These are phyloP conservation scores for Epizoanthus fatuus DNA, from an alignment of 92 coral and sea anemone species.

Conservation along the genomic window DNA sequence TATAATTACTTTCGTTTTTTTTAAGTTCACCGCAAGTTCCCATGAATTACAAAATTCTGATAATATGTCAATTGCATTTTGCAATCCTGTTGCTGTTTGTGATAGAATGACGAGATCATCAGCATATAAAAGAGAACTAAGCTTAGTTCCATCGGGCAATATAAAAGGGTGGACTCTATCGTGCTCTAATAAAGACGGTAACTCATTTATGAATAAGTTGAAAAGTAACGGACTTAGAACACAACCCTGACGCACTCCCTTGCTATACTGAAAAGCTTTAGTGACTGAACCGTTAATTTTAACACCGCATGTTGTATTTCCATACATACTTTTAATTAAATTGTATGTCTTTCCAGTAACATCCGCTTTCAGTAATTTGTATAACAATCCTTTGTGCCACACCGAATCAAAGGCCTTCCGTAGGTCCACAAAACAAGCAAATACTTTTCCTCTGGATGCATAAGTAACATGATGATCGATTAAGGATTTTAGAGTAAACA, in stretches of 20 bases:
- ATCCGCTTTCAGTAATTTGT: neutral
- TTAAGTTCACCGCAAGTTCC: too few relatives aligned
- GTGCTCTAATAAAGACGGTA: neutral
- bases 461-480: neutral
- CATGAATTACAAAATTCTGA: too few relatives aligned
- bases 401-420: slow-evolving; percentile 10
- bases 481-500: slow-evolving; percentile 9
- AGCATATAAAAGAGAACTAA: too few relatives aligned
- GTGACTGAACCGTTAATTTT: slow-evolving; percentile 14
- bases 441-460: slow-evolving; percentile 2
- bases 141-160: too few relatives aligned
- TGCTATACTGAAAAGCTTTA: neutral
- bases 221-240: slow-evolving; percentile 2
- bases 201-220: neutral
- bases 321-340: slow-evolving; percentile 9
- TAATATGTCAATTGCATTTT: too few relatives aligned
- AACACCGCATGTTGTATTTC: slow-evolving; percentile 4
- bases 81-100: too few relatives aligned
- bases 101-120: too few relatives aligned
- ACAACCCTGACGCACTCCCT: slow-evolving; percentile 36
- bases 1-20: too few relatives aligned
- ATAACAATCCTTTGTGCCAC: slow-evolving; percentile 17
- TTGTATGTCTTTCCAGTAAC: neutral
- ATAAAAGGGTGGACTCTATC: neutral
- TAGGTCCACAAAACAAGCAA: slow-evolving; percentile 15